Percentiles rank a stretch among this genome's conserved stretches.
Conservation (phyloP, 2,113 vertebrate species). For the Pao palembangensis region DNA sequence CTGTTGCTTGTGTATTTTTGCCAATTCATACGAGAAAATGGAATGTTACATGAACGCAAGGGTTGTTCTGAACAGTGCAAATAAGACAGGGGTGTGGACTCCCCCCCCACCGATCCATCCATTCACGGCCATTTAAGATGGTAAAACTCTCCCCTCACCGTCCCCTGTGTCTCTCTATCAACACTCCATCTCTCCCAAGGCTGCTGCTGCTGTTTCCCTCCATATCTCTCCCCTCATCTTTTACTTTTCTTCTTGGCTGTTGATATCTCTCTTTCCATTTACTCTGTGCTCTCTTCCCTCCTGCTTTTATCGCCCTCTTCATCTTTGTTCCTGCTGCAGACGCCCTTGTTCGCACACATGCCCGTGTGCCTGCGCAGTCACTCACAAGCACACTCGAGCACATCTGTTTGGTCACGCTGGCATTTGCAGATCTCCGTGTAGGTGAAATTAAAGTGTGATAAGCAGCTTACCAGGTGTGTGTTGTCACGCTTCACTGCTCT, state of each 20-base stretch:
- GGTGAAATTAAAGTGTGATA: conserved; percentile 76
- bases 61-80: conserved; percentile 11
- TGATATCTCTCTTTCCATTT: conserved; percentile 63
- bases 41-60: conserved; percentile 12
- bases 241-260: conserved; percentile 59
- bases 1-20: conserved; percentile 12
- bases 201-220: conserved; percentile 50
- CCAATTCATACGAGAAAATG: conserved; percentile 31
- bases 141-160: conserved; percentile 32
- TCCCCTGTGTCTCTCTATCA: conserved; percentile 24
- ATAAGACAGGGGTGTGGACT: not conserved
- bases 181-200: conserved; percentile 40
- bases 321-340: conserved; percentile 39
- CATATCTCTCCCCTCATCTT: conserved; percentile 54
- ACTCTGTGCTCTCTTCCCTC: conserved; percentile 51
- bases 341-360: conserved; percentile 11
- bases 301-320: conserved; percentile 53
- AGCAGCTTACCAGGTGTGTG: conserved; percentile 74
- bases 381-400: conserved; percentile 9
- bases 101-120: not conserved
- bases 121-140: conserved; percentile 28
- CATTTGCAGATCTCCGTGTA: conserved; percentile 55
- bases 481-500: conserved; percentile 67
- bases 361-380: not conserved
- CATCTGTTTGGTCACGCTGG: conserved; percentile 53